These are phyloP conservation scores for Torymus tubicola DNA, from an alignment of 2,888 invertebrate species.

Conservation along the genomic window DNA sequence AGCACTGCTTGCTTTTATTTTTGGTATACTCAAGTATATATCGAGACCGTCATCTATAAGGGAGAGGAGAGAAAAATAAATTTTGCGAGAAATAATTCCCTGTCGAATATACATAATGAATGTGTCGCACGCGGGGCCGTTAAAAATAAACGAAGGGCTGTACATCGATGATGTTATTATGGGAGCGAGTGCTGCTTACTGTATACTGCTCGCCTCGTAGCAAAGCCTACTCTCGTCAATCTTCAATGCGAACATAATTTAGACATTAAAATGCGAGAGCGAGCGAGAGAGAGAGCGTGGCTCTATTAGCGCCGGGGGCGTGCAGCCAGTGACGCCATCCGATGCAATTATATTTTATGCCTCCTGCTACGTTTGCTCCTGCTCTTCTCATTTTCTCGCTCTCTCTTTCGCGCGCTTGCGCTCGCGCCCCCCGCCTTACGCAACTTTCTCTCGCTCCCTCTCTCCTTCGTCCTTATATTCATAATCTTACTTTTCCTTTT, in stretches of 20 bases:
- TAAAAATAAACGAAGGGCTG: slow-evolving; percentile 14
- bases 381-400: slow-evolving; percentile 52
- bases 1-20: background rate
- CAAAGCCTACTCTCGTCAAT: slow-evolving; percentile 66
- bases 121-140: background rate
- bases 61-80: background rate
- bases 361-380: slow-evolving; percentile 69
- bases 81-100: background rate
- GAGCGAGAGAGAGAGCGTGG: slow-evolving; percentile 64
- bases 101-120: slow-evolving; percentile 7
- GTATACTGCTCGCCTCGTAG: background rate
- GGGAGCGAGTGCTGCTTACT: background rate
- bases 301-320: slow-evolving; percentile 72
- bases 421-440: slow-evolving; percentile 21
- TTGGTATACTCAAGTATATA: slow-evolving; percentile 10
- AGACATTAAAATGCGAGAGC: slow-evolving; percentile 74
- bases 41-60: background rate
- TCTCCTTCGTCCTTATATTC: slow-evolving; percentile 34
- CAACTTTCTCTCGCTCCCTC: slow-evolving; percentile 57
- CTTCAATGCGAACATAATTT: slow-evolving; percentile 74
- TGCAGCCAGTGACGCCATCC: slow-evolving; percentile 72
- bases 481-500: slow-evolving; percentile 52
- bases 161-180: slow-evolving; percentile 33
- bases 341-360: slow-evolving; percentile 76
- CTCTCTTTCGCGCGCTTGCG: slow-evolving; percentile 48